Base-by-base conservation (phyloP, 2,113 vertebrate genomes). In the Labeo rohita region DNA sequence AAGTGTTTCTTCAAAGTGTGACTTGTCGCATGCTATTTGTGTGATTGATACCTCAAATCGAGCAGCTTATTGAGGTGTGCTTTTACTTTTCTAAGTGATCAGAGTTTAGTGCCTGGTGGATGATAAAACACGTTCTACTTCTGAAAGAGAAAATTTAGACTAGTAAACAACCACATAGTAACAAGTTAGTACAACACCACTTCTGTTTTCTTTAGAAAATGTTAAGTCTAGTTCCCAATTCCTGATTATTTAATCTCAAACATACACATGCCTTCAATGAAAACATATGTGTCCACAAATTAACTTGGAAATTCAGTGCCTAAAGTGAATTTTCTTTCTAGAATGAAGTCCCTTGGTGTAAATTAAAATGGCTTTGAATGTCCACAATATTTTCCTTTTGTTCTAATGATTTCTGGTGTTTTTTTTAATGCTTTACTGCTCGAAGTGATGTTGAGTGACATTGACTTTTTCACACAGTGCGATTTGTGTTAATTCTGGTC, bases 301-400 rank as follows among this genome's bases (percentile, higher is more conserved):
- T 2, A 16, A 11, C 28, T 36, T 82, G 18, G 86, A 39, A 80
- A 47, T 82, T 10, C 23, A 85, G 83, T 87, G 88, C 88, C 88
- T 85, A 65, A 84, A 56, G 49, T 6, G 28, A 21, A 45, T 66
- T 74, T 65, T 47, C 15, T 86, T 43, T 77, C 49, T 34, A 21
- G 56, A 13, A 43, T 21, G 49, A 83, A 59, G 59, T 76, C 34
- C 16, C 28, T 78, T 54, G 66, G 13, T 73, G 49, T 73, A n/a
- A 68, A 34, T 78, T 72, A 85, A n/a, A 66, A 54, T 78, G 9
- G 7, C 16, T 34, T 66, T 75, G 23, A 50, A 52, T 54, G 50
- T 80, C 34, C 16, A 45, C 11, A 34, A 45, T 50, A 9, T 23
- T 8, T 66, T 43, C 8, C 28, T 84, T 72, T 8, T 23, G 68